A percentile compares a stretch with the other conserved stretches of the same genome.
These are phyloP conservation scores for Calcarius ornatus DNA, from an alignment of 2,113 vertebrate species.

Conservation along the genomic window DNA sequence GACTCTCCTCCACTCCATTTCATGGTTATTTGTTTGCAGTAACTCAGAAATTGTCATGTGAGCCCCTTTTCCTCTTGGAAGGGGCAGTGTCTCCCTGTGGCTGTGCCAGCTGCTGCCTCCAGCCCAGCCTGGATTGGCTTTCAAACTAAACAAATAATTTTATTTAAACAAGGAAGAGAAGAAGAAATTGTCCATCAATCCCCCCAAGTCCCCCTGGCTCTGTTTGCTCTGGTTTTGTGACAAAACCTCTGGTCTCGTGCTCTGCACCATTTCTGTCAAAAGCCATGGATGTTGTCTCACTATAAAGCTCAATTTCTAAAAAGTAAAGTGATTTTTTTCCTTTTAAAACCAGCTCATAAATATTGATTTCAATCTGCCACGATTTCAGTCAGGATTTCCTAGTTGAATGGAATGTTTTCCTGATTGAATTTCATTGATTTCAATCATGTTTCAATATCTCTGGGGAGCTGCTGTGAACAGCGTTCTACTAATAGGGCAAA, in stretches of 20 bases:
- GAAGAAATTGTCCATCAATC: neutral
- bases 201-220: neutral
- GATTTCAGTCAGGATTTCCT: neutral
- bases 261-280: neutral
- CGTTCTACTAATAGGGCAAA: neutral
- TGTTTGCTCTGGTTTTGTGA: conserved; percentile 9
- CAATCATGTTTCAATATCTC: neutral
- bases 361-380: neutral
- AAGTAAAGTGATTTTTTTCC: neutral
- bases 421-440: neutral
- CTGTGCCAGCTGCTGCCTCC: conserved; percentile 37
- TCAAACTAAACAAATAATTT: conserved; percentile 62
- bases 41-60: conserved; percentile 38
- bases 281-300: neutral
- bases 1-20: conserved; percentile 15
- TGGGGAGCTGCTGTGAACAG: neutral
- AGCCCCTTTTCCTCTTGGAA: conserved; percentile 44
- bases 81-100: conserved; percentile 22
- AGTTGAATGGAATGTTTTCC: neutral
- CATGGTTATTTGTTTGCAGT: conserved; percentile 33
- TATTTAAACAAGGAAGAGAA: neutral
- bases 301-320: neutral
- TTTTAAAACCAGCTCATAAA: neutral
- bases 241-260: neutral
- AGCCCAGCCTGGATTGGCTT: conserved; percentile 27